Evolutionary conservation across 1,140 invertebrate genomes (phyloP), one percentile per base, ranked within the genome.

Genomic region (Hyles euphorbiae): DNA sequence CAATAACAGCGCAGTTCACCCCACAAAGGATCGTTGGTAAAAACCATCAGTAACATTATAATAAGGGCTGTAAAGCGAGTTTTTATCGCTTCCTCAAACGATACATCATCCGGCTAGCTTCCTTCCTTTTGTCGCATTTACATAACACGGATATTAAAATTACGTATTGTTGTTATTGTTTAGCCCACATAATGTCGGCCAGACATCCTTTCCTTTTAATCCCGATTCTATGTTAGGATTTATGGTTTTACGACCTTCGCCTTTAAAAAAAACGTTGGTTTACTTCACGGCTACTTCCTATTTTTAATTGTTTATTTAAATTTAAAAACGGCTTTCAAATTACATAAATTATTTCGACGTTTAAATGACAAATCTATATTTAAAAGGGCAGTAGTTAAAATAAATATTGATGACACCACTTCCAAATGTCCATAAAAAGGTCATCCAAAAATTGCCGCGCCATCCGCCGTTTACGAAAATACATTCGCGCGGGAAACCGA

Each of bases 401-500:
- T 40, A 40, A 40, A 40, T 40, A 40, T 40, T 40, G 36, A 40
- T 40, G 36, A 40, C 36, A 11, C 54, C 43, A 46, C 54, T 22
- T 56, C 54, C 10, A 6, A 49, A 40, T 57, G 10, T 9, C 11
- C 10, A 34, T 56, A 43, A 64, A 60, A 60, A 60, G 34, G 53
- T 44, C 50, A 22, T 54, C 53, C 36, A 54, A 54, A 54, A 53
- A 54, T 44, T 11, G 40, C 36, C 40, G 34, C 53, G 53, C 53
- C 53, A 60, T 54, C 54, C 47, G 48, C 52, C 50, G 50, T 34
- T 52, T 44, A 54, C 67, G 48, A 70, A 77, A 78, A 81, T 78
- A 81, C 62, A 74, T 76, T 83, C 72, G 81, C 78, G 78, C 78
- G 81, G 78, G 72, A 83, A 78, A 73, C 70, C 58, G 68, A 74